A percentile compares a stretch with the other conserved stretches of the same genome.
Conservation (phyloP, 2,113 vertebrate genomes). For the Meriones unguiculatus region DNA sequence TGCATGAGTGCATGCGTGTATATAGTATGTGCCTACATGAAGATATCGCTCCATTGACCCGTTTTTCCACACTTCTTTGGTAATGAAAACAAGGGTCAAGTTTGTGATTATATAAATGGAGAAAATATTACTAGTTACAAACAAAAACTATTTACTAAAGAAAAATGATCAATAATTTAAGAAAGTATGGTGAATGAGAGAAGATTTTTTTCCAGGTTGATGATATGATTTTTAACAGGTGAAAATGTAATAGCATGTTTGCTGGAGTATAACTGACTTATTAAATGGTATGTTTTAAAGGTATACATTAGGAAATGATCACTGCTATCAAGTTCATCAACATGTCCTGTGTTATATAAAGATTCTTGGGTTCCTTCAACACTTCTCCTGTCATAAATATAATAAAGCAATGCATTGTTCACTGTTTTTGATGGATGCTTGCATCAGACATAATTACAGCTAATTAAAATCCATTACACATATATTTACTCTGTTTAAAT, state of each 20-base stretch:
- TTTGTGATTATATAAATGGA: conserved; percentile 48
- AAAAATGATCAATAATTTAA: conserved; percentile 34
- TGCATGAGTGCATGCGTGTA: background rate
- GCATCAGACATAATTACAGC: conserved; percentile 63
- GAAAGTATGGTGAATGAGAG: background rate
- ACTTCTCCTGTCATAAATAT: conserved; percentile 32
- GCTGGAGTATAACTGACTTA: background rate
- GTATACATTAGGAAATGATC: background rate
- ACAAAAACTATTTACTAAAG: conserved; percentile 13
- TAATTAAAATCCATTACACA: conserved; percentile 77
- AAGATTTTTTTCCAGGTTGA: conserved; percentile 40
- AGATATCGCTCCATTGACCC: background rate
- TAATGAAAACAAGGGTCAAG: conserved; percentile 26
- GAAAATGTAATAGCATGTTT: conserved; percentile 18
- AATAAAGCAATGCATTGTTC: conserved; percentile 42
- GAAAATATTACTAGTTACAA: conserved; percentile 1
- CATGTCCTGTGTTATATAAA: background rate
- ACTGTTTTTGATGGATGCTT: conserved; percentile 59
- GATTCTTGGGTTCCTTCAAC: conserved; percentile 22
- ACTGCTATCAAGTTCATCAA: background rate
- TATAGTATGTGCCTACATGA: background rate
- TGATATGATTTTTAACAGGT: conserved; percentile 7
- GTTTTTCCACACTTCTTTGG: background rate
- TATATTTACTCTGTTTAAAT: conserved; percentile 75
- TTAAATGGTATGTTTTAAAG: background rate